phyloP scores from a whole-genome alignment of 2,113 vertebrate genomes.

The Prolemur simus region DNA sequence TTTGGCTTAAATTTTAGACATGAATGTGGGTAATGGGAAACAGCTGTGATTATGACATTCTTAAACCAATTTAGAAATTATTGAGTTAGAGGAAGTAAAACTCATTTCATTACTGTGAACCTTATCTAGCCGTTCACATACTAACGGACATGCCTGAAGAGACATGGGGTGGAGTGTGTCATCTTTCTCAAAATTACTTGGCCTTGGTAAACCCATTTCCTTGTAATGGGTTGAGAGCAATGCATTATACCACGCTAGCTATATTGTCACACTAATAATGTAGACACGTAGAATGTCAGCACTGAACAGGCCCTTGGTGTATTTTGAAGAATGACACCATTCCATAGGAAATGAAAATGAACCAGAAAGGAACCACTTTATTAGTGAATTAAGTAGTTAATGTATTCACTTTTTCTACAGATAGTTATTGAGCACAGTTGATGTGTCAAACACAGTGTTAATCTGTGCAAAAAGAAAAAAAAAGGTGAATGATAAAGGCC shows the following conservation, averaged over 20 bases:
- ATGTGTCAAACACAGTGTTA: background rate
- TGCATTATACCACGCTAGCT: background rate
- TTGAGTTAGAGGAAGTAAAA: background rate
- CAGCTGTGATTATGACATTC: background rate
- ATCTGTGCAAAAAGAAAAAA: background rate
- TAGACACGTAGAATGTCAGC: background rate
- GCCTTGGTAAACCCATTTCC: background rate
- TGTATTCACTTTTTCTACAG: background rate
- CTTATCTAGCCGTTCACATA: background rate
- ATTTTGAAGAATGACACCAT: background rate
- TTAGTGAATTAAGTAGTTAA: background rate
- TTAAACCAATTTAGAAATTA: background rate
- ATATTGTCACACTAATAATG: background rate
- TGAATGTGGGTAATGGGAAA: background rate
- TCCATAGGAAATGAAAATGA: background rate
- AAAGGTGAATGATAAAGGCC: background rate
- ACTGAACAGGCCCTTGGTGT: background rate
- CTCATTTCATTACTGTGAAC: background rate
- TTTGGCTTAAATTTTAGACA: background rate
- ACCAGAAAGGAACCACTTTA: background rate
- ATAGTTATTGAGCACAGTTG: background rate
- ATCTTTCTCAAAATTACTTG: background rate
- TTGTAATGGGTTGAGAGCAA: background rate
- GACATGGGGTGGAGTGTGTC: accelerated
- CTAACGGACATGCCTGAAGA: background rate